Evolutionary conservation across 2,797 vertebrate species (phyloP).

Genomic region (Dipus sagitta): DNA sequence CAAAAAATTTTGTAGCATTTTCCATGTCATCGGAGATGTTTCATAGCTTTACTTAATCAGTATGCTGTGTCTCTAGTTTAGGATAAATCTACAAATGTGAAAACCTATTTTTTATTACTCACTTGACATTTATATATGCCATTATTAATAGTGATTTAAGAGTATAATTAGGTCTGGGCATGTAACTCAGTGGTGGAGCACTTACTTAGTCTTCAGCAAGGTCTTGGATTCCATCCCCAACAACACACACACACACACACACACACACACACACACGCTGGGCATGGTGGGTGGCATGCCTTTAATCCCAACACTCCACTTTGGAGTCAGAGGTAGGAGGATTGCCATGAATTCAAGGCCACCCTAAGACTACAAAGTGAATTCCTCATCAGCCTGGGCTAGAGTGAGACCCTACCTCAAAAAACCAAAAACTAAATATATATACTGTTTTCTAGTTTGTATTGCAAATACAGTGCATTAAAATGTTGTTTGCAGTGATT

Average conservation of each 20-base stretch:
- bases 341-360: too few relatives aligned
- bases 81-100: background rate
- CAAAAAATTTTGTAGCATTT: background rate
- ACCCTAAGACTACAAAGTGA: too few relatives aligned
- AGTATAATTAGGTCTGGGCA: slow-evolving; percentile 12
- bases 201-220: background rate
- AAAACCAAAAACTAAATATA: too few relatives aligned
- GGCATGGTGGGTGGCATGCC: too few relatives aligned
- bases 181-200: background rate
- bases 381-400: too few relatives aligned
- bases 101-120: slow-evolving; percentile 37
- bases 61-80: background rate
- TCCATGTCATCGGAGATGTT: slow-evolving; percentile 15
- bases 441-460: slow-evolving; percentile 15
- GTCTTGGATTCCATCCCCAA: background rate
- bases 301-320: too few relatives aligned
- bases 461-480: slow-evolving; percentile 36
- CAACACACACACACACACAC: background rate
- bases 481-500: background rate
- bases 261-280: too few relatives aligned
- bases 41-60: slow-evolving; percentile 6
- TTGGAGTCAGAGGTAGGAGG: too few relatives aligned
- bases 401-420: too few relatives aligned
- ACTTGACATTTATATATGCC: slow-evolving; percentile 53
- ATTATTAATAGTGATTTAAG: slow-evolving; percentile 5